These are phyloP conservation scores for Potamarius usumacintae DNA, from an alignment of 2,113 vertebrate species.

Conservation along the genomic window DNA sequence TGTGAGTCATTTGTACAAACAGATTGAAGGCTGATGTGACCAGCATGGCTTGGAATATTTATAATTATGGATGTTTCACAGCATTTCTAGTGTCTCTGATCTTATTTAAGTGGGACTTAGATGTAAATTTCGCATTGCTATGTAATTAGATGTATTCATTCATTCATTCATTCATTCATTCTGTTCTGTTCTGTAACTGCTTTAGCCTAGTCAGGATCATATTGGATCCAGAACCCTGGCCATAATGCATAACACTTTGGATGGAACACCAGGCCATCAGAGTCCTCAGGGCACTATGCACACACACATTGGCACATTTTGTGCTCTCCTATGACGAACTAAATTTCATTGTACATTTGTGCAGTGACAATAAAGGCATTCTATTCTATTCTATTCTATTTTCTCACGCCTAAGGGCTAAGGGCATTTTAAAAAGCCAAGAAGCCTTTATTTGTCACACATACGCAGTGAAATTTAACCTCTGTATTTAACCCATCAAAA, in stretches of 20 bases:
- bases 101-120: neutral
- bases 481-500: no score
- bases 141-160: neutral
- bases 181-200: neutral
- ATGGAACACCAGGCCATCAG: neutral
- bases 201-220: neutral
- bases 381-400: no score
- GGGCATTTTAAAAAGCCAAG: no score
- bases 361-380: no score
- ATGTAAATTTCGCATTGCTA: neutral
- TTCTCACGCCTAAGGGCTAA: no score
- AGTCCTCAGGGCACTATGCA: neutral
- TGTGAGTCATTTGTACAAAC: slow-evolving; percentile 35
- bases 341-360: no score
- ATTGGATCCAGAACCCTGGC: neutral
- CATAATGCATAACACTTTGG: neutral
- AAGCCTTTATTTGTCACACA: no score
- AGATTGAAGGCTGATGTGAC: slow-evolving; percentile 14
- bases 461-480: no score
- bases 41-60: slow-evolving; percentile 1
- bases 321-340: no score
- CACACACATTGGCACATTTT: no score
- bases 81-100: neutral
- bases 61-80: neutral
- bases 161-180: neutral